Percentiles rank a stretch among this genome's conserved stretches.
These are phyloP conservation scores for Leuctra nigra DNA, from an alignment of 2,888 invertebrate genomes.

Conservation along the genomic window DNA sequence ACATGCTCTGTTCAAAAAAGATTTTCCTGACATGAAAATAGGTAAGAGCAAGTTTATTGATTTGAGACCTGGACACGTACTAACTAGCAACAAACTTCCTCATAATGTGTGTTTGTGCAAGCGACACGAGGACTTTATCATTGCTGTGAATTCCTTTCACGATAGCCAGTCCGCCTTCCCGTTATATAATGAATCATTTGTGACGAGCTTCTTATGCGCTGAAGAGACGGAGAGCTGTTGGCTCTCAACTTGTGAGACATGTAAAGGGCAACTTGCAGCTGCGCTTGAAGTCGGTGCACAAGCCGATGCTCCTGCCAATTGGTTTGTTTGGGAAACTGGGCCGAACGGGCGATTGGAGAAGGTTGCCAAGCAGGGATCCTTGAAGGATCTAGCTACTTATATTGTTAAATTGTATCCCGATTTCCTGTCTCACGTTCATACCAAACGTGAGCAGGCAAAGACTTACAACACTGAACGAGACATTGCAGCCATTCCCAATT, in stretches of 20 bases:
- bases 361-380: background rate
- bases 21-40: background rate
- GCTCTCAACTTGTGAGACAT: background rate
- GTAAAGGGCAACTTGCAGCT: background rate
- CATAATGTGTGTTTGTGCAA: constrained; percentile 24
- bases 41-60: constrained; percentile 21
- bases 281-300: background rate
- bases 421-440: background rate
- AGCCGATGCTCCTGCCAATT: background rate
- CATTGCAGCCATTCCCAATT: background rate
- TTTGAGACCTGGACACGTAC: constrained; percentile 15
- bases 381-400: background rate
- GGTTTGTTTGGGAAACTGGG: background rate
- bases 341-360: background rate
- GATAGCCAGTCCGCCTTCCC: background rate
- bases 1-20: background rate
- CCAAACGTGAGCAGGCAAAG: background rate
- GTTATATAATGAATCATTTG: background rate
- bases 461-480: background rate
- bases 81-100: constrained; percentile 9
- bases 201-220: background rate
- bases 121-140: constrained; percentile 20
- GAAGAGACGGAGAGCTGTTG: background rate
- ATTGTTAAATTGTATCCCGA: background rate
- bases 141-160: constrained; percentile 5